phyloP scores from a whole-genome alignment of 2,797 vertebrate genomes.

The Xyrichtys novacula region DNA sequence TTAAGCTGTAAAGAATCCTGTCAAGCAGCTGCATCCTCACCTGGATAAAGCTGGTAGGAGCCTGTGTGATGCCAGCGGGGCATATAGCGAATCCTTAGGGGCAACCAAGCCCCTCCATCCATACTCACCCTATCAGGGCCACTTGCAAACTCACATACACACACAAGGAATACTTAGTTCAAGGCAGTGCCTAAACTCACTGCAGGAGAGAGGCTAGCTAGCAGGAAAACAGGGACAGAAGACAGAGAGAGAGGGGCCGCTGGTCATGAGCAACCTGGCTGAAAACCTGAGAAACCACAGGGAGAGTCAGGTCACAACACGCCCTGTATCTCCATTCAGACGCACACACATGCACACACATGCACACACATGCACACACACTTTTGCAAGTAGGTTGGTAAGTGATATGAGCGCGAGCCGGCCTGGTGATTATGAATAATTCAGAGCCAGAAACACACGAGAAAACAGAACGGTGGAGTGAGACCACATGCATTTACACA shows the following conservation, averaged over 20 bases:
- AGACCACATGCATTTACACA: conserved; percentile 1
- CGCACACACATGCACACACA: conserved; percentile 17
- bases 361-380: conserved; percentile 1
- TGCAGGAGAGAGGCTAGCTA: neutral
- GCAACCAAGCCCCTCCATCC: conserved; percentile 93
- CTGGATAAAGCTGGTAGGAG: conserved; percentile 95
- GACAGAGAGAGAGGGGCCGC: conserved; percentile 7
- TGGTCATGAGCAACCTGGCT: conserved; percentile 39
- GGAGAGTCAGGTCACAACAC: conserved; percentile 58
- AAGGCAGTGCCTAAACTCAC: conserved; percentile 5
- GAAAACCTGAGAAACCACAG: conserved; percentile 56
- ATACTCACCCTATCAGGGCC: conserved; percentile 85
- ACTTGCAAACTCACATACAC: conserved; percentile 43
- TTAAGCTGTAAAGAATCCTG: neutral
- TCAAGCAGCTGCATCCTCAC: conserved; percentile 83
- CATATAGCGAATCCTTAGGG: conserved; percentile 91
- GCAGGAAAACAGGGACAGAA: conserved; percentile 12
- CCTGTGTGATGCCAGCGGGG: conserved; percentile 94
- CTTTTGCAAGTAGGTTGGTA: conserved; percentile 69
- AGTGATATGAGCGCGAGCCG: conserved; percentile 80
- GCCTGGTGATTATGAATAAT: conserved; percentile 90
- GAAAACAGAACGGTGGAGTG: conserved; percentile 78
- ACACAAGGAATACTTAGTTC: conserved; percentile 25
- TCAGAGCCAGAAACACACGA: conserved; percentile 75
- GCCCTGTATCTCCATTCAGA: too few relatives aligned